Evolutionary conservation across 1,140 invertebrate species (phyloP), one percentile per base, ranked within the genome.

Genomic region (Drosophila pruinosa): DNA sequence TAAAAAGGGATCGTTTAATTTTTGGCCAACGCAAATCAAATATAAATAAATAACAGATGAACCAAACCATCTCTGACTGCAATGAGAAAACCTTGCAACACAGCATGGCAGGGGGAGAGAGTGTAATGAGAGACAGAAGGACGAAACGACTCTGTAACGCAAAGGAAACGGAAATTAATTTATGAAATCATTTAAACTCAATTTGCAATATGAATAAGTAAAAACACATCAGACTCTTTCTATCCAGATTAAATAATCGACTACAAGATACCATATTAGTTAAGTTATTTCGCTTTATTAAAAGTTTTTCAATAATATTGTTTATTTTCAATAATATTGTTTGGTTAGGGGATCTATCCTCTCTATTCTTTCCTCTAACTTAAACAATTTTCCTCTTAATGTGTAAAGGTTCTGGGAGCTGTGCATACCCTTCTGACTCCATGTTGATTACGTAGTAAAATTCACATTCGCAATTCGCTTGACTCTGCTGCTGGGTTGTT

Each of bases 101-200:
- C 26, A 43, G 36, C 3, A 5, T 10, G 17, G n/a, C 12, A 22
- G 10, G 2, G 2, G 7, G n/a, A 14, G 34, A 8, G 19, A 2
- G 36, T 3, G 31, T 15, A 36, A 7, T 8, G 22, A 14, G 21
- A n/a, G n/a, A n/a, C n/a, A n/a, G 22, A 41, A 10, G 14, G 12
- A 17, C 15, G 21, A 19, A 43, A 26, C 6, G 34, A 22, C 12
- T 48, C 45, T 53, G 45, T 21, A 48, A 36, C 36, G 24, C 34
- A 65, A 41, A 50, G 82, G 71, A 88, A 88, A 70, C 78, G 82
- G 82, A 88, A 88, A 88, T 88, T 70, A 88, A 82, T 88, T 88
- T 88, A 88, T 88, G 71, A 82, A 88, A 88, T 82, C 71, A 75
- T 86, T 86, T 88, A 75, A 86, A 88, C 75, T 70, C 82, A 88